Conservation (phyloP, 2,888 invertebrate genomes). For the Cephus sareptanus region DNA sequence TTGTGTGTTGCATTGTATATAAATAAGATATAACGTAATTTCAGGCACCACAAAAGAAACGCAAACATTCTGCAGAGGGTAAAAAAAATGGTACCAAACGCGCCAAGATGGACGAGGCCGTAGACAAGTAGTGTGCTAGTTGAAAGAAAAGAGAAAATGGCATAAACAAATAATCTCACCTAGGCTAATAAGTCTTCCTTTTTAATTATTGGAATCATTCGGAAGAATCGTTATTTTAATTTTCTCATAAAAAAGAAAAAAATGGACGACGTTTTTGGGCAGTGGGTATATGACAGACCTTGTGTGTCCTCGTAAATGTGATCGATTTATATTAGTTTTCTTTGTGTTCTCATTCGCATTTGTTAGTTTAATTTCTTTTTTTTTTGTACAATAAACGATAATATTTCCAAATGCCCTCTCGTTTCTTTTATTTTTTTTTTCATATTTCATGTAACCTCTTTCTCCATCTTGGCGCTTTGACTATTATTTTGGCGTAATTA, state of each 20-base stretch:
- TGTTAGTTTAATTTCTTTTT: slow-evolving; percentile 31
- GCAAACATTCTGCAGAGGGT: slow-evolving; percentile 62
- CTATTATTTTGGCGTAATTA: background rate
- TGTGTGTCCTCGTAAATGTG: background rate
- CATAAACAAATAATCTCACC: slow-evolving; percentile 5
- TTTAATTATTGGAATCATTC: slow-evolving; percentile 12
- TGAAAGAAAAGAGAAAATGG: slow-evolving; percentile 7
- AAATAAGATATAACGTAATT: slow-evolving; percentile 57
- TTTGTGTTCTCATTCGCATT: slow-evolving; percentile 30
- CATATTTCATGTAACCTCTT: slow-evolving; percentile 41
- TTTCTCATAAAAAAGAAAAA: background rate
- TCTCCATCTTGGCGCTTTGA: slow-evolving; percentile 41
- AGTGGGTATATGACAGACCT: background rate
- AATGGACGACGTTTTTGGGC: background rate
- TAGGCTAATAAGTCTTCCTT: slow-evolving; percentile 18
- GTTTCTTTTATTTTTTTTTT: slow-evolving; percentile 47
- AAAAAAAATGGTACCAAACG: slow-evolving; percentile 66
- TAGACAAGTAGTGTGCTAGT: slow-evolving; percentile 55
- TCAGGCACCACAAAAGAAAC: slow-evolving; percentile 65
- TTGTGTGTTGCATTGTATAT: slow-evolving; percentile 33
- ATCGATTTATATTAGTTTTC: slow-evolving; percentile 6
- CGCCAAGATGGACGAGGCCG: slow-evolving; percentile 62
- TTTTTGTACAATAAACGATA: slow-evolving; percentile 54
- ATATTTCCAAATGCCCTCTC: slow-evolving; percentile 36
- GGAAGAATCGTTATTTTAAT: background rate